A percentile compares a stretch with the other conserved stretches of the same genome.
phyloP scores from a whole-genome alignment of 2,113 vertebrate species.

The Rhineura floridana region DNA sequence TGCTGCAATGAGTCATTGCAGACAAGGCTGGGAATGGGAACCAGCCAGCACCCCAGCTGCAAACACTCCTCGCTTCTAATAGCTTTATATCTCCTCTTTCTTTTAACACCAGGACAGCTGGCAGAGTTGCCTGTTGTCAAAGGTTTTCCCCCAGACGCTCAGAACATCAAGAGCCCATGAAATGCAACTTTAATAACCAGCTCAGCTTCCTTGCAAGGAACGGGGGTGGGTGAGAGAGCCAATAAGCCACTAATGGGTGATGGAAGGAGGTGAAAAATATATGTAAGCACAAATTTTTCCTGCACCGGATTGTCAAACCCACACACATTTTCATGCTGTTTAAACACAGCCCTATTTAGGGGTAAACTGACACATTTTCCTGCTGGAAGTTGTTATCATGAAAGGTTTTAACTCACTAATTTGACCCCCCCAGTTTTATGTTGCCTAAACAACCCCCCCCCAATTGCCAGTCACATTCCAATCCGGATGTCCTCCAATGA shows the following conservation, averaged over 20 bases:
- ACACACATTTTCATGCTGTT: not conserved
- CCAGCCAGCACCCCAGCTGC: not conserved
- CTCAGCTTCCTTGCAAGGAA: not conserved
- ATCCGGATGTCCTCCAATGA: not conserved
- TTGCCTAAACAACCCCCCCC: slow-evolving; percentile 39
- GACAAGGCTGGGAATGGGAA: not conserved
- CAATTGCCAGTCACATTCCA: not conserved
- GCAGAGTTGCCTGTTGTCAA: accelerated
- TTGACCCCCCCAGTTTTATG: too few species aligned
- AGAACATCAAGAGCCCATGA: not conserved
- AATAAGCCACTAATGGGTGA: not conserved
- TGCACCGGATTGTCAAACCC: not conserved
- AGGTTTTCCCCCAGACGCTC: not conserved
- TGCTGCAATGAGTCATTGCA: not conserved
- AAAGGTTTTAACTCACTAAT: too few species aligned
- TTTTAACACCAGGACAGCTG: accelerated
- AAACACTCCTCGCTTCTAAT: not conserved
- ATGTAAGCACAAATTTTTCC: not conserved
- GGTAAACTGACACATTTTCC: not conserved
- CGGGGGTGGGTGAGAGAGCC: not conserved
- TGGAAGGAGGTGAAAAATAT: not conserved
- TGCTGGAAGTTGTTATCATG: not conserved
- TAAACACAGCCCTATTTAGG: not conserved
- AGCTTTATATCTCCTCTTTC: not conserved
- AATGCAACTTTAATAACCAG: not conserved